A percentile compares a stretch with the other conserved stretches of the same genome.
These are phyloP conservation scores for Erynnis tages DNA, from an alignment of 2,888 invertebrate genomes.

Conservation along the genomic window DNA sequence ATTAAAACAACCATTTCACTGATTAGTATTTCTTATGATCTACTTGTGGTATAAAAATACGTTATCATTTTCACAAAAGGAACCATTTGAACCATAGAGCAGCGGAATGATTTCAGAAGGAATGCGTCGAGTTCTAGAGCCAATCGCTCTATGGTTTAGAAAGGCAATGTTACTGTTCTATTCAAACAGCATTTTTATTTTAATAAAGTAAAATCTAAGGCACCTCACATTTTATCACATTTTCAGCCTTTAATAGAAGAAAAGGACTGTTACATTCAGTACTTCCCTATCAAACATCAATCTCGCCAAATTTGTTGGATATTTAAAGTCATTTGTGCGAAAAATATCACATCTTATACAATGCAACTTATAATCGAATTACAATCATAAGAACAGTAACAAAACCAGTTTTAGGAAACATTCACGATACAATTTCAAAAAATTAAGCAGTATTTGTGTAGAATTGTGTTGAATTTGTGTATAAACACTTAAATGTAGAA, in stretches of 20 bases:
- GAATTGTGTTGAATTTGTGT: too few relatives aligned
- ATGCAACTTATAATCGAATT: neutral
- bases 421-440: too few relatives aligned
- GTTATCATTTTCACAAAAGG: slow-evolving; percentile 3
- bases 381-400: slow-evolving; percentile 28
- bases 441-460: too few relatives aligned
- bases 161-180: slow-evolving; percentile 29
- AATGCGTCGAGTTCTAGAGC: neutral
- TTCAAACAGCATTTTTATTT: neutral
- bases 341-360: neutral
- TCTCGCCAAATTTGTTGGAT: neutral
- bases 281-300: neutral
- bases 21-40: slow-evolving; percentile 11
- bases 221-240: slow-evolving; percentile 25
- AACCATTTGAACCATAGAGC: slow-evolving; percentile 16
- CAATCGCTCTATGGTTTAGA: slow-evolving; percentile 18
- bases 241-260: slow-evolving; percentile 25
- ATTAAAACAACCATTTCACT: slow-evolving; percentile 15
- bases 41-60: slow-evolving; percentile 17
- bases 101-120: slow-evolving; percentile 19
- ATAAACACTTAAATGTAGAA: too few relatives aligned
- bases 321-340: slow-evolving; percentile 25
- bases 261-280: neutral
- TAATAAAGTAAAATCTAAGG: slow-evolving; percentile 4
- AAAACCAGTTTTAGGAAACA: slow-evolving; percentile 23